Evolutionary conservation across 2,113 vertebrate genomes (phyloP).

Genomic region (Arothron firmamentum): DNA sequence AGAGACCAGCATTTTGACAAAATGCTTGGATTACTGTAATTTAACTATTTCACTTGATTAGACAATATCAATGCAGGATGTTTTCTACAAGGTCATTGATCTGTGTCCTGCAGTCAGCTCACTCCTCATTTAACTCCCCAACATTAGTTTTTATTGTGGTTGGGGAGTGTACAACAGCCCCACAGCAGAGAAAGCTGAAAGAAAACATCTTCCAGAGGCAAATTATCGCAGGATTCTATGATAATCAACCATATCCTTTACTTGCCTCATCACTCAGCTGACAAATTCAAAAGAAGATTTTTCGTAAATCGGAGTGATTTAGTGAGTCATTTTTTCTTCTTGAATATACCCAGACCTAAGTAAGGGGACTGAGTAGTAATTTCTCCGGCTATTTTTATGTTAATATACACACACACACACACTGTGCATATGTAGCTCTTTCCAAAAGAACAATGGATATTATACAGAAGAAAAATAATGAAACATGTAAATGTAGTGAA

Average conservation of each 20-base stretch:
- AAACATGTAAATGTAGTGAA: conserved; percentile 11
- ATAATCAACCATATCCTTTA: conserved; percentile 72
- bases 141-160: conserved; percentile 30
- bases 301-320: conserved; percentile 31
- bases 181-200: conserved; percentile 28
- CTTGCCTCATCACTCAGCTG: conserved; percentile 31
- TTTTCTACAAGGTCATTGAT: conserved; percentile 95
- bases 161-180: conserved; percentile 9
- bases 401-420: too few species aligned
- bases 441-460: too few species aligned
- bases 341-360: conserved; percentile 14
- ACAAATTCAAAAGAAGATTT: conserved; percentile 35
- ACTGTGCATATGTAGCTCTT: too few species aligned
- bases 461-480: neutral
- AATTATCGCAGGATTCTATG: conserved; percentile 79
- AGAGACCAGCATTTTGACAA: conserved; percentile 93
- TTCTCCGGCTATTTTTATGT: too few species aligned
- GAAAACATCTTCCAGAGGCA: conserved; percentile 72
- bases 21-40: conserved; percentile 91
- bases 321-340: conserved; percentile 40
- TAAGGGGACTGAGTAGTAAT: neutral
- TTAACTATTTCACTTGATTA: conserved; percentile 99
- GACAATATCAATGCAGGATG: conserved; percentile 99
- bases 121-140: conserved; percentile 16
- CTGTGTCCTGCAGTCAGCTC: conserved; percentile 62